Conservation (phyloP, 2,888 invertebrate species). For the Agrenia bidenticulata region DNA sequence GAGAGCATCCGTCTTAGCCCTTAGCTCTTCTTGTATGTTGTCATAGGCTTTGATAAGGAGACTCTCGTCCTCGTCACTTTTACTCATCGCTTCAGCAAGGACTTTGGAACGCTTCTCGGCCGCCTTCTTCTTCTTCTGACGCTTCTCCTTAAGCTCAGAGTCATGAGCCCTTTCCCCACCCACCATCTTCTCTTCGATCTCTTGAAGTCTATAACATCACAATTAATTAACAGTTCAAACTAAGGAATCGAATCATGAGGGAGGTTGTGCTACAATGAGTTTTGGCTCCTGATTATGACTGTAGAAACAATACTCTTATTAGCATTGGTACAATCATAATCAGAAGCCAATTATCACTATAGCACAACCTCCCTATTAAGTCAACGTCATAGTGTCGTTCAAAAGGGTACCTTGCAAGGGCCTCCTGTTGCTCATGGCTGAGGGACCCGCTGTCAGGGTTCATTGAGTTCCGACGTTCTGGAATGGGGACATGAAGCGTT, state of each 20-base stretch:
- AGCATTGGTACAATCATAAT: no score
- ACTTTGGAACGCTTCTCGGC: constrained; percentile 67
- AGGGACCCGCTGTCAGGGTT: constrained; percentile 37
- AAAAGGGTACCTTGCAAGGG: constrained; percentile 61
- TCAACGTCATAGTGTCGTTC: background rate
- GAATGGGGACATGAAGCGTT: background rate
- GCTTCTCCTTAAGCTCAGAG: constrained; percentile 68
- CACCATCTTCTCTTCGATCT: constrained; percentile 72
- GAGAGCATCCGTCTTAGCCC: constrained; percentile 68
- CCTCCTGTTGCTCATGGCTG: constrained; percentile 57
- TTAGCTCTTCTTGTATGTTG: constrained; percentile 75
- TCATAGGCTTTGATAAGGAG: constrained; percentile 72
- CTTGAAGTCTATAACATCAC: constrained; percentile 63
- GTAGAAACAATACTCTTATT: no score
- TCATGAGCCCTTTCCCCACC: constrained; percentile 77
- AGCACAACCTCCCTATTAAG: no score
- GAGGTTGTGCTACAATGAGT: no score
- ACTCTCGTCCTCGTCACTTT: constrained; percentile 68
- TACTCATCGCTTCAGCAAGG: constrained; percentile 63
- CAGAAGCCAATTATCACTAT: no score
- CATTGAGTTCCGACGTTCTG: background rate
- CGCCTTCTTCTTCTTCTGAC: constrained; percentile 64
- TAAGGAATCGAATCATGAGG: no score
- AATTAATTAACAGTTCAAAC: no score
- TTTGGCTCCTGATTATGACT: no score